Conservation (phyloP, 1,140 invertebrate species). For the Zaprionus taronus region DNA sequence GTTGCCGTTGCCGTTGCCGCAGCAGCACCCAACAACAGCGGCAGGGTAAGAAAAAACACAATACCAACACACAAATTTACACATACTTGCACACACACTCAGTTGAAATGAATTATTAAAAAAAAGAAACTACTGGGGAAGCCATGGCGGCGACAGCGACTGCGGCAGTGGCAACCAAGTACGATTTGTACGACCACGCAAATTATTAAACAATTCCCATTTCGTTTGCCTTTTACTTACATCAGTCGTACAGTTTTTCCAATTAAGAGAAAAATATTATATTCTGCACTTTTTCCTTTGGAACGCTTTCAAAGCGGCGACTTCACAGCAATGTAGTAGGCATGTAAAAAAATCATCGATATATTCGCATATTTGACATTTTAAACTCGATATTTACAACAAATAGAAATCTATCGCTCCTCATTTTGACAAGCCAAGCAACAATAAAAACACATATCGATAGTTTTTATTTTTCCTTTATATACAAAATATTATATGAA, state of each 20-base stretch:
- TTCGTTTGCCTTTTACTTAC: conserved; percentile 34
- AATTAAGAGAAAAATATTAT: conserved; percentile 26
- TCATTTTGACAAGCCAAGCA: conserved; percentile 1
- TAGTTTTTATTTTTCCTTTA: neutral
- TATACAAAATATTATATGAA: neutral
- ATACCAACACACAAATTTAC: conserved; percentile 26
- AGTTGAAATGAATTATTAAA: conserved; percentile 8
- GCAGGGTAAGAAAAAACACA: conserved; percentile 37
- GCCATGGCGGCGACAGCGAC: conserved; percentile 1
- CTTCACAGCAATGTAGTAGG: conserved; percentile 36
- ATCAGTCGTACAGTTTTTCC: conserved; percentile 15
- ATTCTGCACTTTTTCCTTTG: conserved; percentile 27
- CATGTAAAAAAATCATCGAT: conserved; percentile 39
- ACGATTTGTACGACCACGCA: neutral
- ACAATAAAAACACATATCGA: conserved; percentile 10
- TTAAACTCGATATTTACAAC: conserved; percentile 14
- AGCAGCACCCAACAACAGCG: conserved; percentile 23
- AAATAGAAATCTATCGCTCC: neutral
- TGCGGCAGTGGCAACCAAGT: neutral
- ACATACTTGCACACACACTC: conserved; percentile 16
- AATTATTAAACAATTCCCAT: neutral
- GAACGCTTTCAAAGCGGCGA: conserved; percentile 46
- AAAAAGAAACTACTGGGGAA: conserved; percentile 26
- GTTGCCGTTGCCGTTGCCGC: neutral
- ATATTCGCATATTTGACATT: neutral